Base-by-base conservation (phyloP, 2,797 vertebrate genomes). In the Lepilemur ruficaudatus region DNA sequence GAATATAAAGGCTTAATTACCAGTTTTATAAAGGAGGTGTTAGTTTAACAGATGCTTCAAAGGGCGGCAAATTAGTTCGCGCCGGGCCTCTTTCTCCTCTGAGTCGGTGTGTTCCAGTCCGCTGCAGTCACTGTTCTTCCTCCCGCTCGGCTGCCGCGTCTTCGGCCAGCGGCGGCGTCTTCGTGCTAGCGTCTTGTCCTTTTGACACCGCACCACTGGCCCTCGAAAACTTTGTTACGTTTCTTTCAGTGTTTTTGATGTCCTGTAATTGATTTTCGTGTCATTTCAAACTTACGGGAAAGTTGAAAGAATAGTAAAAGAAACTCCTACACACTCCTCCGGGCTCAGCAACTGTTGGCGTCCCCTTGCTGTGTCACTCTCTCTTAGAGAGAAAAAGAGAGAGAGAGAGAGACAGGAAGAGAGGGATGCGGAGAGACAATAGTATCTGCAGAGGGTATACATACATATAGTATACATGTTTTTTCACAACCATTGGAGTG, bases 71-170 rank as follows among this genome's bases (percentile, higher is more conserved):
- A n/a, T 63, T 20, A 20, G 17, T 65, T 35, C n/a, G 41, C n/a
- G 48, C 32, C 10, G 17, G 7, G n/a, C 20, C 18, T 59, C 35
- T 30, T 41, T 65, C n/a, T 65, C 63, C 59, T n/a, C 11, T 46
- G 59, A 23, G 12, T 8, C 25, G 20, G 0, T 0, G 20, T 22
- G 0, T n/a, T 46, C 48, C 79, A 32, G 1, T 46, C 41, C 30
- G 9, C 43, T 6, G 2, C 22, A 4, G n/a, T 25, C 43, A 13
- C 12, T 48, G 8, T 83, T 9, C 52, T 41, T 41, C 10, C 25
- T 5, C 20, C n/a, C 2, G 11, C 43, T 3, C 20, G 9, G 20
- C 43, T n/a, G 38, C 46, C 57, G 32, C 11, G 5, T 0, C 25
- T 41, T 59, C 11, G 52, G 23, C 35, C 78, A 38, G 52, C 2